Base-by-base conservation (phyloP, 1,140 invertebrate genomes). In the Musca domestica region DNA sequence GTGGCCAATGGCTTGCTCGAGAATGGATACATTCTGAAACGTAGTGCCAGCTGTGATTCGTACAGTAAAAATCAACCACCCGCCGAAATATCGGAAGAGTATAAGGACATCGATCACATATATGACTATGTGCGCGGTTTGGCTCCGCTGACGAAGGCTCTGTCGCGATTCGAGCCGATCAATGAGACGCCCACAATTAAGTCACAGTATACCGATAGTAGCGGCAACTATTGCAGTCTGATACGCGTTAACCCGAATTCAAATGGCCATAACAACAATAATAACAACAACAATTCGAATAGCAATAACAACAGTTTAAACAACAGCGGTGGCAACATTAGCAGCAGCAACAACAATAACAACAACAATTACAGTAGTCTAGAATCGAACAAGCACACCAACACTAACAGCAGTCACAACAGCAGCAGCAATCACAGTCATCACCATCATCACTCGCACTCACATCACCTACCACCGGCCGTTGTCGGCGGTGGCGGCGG, bases 101-200 rank as follows among this genome's bases (percentile, higher is more conserved):
- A 96, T 83, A 94, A 96, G 73, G 95, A 98, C 83, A 96, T 97
- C 71, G 95, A 98, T 84, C 94, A 96, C 82, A 95, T 98, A 68
- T 98, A 98, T 81, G 94, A 95, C 77, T 98, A 97, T 79, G 94
- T 98, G 0, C 85, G 95, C 54, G 95, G 95, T 0, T 92, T 96
- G 74, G 92, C 92, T 14, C 93, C 94, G 0, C 84, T 96, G 30
- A 93, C 94, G 0, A 94, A 94, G 78, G 91, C 87, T 75, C 86
- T 92, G 25, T 87, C 90, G 69, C 88, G 78, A 4, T 81, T 81
- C 30, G 83, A 85, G 70, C 80, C 84, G 15, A 83, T 84, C 34
- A 80, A 81, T 41, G 81, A 84, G 63, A 71, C 82, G 25, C 81
- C 82, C 20, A 82, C 83, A 19, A 76, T 83, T 17, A 78, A 79